These are phyloP conservation scores for Cottus gobio DNA, from an alignment of 2,113 vertebrate species.

Conservation along the genomic window DNA sequence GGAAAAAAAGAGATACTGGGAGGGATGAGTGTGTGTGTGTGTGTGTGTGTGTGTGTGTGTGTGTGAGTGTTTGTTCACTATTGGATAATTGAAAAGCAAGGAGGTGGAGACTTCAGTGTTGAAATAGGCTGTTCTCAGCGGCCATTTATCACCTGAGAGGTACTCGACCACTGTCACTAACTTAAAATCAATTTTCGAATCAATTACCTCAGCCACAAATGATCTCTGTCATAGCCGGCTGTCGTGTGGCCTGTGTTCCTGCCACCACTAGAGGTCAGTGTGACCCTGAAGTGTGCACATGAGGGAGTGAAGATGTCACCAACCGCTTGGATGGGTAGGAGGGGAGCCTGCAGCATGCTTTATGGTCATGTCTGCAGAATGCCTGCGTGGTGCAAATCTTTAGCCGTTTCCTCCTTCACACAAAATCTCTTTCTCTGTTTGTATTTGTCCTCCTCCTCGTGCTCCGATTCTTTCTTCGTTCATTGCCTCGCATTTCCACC, in stretches of 20 bases:
- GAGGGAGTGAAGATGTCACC: conserved; percentile 48
- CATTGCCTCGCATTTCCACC: conserved; percentile 21
- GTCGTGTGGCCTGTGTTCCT: conserved; percentile 5
- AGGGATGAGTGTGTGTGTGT: neutral
- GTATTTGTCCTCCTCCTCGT: neutral
- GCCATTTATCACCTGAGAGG: conserved; percentile 63
- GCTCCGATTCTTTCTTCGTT: conserved; percentile 30
- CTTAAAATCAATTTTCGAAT: conserved; percentile 69
- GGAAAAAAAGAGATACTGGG: neutral
- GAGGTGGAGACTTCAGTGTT: conserved; percentile 34
- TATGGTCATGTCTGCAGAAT: conserved; percentile 61
- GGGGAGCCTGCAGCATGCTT: conserved; percentile 56
- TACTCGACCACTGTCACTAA: conserved; percentile 31
- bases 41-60: neutral
- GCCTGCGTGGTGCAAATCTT: conserved; percentile 47
- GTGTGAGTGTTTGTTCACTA: conserved; percentile 6
- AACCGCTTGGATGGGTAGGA: conserved; percentile 46
- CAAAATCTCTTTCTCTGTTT: conserved; percentile 10
- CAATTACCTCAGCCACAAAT: conserved; percentile 63
- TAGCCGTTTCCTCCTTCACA: conserved; percentile 19
- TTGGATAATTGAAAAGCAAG: conserved; percentile 62
- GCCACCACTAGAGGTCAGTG: conserved; percentile 79
- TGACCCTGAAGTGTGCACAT: conserved; percentile 45
- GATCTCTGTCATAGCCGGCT: conserved; percentile 14
- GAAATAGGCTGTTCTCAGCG: conserved; percentile 51